Conservation (phyloP, 1,140 invertebrate species). For the Drosophila parabipectinata region DNA sequence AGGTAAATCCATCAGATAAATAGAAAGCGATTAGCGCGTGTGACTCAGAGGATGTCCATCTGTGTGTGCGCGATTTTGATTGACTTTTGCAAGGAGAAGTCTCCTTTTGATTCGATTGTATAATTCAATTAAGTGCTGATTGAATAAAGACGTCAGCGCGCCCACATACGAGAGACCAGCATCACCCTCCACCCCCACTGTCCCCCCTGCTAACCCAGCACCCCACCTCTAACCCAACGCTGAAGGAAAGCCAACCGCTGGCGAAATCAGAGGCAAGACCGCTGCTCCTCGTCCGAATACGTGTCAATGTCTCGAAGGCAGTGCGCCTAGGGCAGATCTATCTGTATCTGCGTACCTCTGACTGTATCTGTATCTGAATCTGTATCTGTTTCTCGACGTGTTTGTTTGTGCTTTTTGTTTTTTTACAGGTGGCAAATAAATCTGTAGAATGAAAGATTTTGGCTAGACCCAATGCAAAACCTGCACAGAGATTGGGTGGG, state of each 20-base stretch:
- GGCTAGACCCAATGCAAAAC: constrained; percentile 42
- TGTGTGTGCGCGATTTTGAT: constrained; percentile 61
- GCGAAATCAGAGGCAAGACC: constrained; percentile 28
- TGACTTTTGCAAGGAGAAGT: constrained; percentile 53
- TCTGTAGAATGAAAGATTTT: constrained; percentile 68
- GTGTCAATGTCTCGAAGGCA: constrained; percentile 76
- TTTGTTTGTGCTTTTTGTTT: constrained; percentile 35
- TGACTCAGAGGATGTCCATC: constrained; percentile 33
- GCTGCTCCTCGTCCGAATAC: constrained; percentile 51
- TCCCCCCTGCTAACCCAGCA: constrained; percentile 22
- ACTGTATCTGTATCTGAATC: constrained; percentile 33
- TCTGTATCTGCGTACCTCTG: constrained; percentile 19
- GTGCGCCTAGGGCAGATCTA: constrained; percentile 61
- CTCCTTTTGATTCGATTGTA: constrained; percentile 71
- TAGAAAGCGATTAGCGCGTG: constrained; percentile 12
- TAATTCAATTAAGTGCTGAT: constrained; percentile 81
- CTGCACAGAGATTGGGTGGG: constrained; percentile 35
- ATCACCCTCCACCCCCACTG: constrained; percentile 24
- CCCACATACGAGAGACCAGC: constrained; percentile 44
- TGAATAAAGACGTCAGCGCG: constrained; percentile 79
- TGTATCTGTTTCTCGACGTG: constrained; percentile 33
- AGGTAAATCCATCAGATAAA: constrained; percentile 44
- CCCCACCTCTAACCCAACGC: neutral
- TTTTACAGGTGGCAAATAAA: constrained; percentile 80
- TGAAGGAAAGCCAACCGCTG: constrained; percentile 29